phyloP scores from a whole-genome alignment of 2,888 invertebrate species.

The Adelphocoris suturalis region DNA sequence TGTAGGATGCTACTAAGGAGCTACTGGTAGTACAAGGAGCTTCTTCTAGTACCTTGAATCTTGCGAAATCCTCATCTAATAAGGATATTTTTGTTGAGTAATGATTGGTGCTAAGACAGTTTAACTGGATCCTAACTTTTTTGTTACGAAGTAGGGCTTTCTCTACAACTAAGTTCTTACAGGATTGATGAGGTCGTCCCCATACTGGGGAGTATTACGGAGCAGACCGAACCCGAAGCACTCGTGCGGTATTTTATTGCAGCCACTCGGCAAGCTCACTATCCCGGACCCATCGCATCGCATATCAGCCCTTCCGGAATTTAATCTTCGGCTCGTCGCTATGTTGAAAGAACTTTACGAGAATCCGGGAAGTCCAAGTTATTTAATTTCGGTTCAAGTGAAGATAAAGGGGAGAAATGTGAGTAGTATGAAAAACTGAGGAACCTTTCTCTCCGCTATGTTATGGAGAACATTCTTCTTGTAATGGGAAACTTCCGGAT shows the following conservation, averaged over 20 bases:
- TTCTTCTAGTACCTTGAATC: too few species aligned
- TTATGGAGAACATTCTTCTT: constrained; percentile 6
- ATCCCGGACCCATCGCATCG: constrained; percentile 25
- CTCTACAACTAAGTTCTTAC: too few species aligned
- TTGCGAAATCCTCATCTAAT: too few species aligned
- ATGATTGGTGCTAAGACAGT: too few species aligned
- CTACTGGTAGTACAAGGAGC: too few species aligned
- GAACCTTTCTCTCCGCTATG: neutral
- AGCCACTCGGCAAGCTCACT: constrained; percentile 16
- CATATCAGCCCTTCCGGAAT: constrained; percentile 28
- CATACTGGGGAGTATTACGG: neutral
- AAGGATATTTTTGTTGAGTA: too few species aligned
- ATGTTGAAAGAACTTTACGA: constrained; percentile 35
- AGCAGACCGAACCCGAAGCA: neutral
- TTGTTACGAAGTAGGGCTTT: too few species aligned
- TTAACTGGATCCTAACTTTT: too few species aligned
- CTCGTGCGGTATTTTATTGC: constrained; percentile 18
- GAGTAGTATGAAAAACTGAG: neutral
- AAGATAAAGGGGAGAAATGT: neutral
- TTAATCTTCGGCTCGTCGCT: constrained; percentile 19
- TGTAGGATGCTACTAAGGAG: too few species aligned
- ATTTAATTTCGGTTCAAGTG: constrained; percentile 17
- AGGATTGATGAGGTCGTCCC: constrained; percentile 13
- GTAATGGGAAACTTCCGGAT: neutral
- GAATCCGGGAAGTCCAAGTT: neutral